Percentiles rank a stretch among this genome's conserved stretches.
phyloP scores from a whole-genome alignment of 2,113 vertebrate species.

The Perognathus longimembris region DNA sequence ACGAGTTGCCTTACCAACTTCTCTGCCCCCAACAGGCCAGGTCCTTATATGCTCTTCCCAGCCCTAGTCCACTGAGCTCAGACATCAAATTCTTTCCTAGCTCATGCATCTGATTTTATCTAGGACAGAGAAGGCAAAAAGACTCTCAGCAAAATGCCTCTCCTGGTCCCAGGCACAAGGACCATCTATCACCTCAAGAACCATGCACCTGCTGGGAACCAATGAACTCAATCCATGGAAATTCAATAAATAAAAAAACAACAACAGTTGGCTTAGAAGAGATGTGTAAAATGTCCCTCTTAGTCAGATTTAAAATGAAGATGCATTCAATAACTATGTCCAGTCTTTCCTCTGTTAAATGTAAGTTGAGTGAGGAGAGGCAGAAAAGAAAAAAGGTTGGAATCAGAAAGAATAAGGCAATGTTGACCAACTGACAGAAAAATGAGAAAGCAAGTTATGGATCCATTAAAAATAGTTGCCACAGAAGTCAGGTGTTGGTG shows the following conservation, averaged over 20 bases:
- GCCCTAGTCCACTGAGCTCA: neutral
- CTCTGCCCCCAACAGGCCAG: neutral
- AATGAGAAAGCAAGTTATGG: neutral
- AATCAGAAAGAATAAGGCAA: slow-evolving; percentile 40
- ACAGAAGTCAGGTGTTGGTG: neutral
- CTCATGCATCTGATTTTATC: neutral
- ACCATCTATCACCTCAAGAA: neutral
- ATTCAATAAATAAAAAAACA: neutral
- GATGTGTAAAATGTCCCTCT: neutral
- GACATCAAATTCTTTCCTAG: slow-evolving; percentile 5
- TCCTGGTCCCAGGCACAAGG: neutral
- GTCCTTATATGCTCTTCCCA: neutral
- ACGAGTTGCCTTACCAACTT: slow-evolving; percentile 47
- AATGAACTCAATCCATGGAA: neutral
- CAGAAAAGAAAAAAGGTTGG: neutral
- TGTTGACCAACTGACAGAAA: neutral
- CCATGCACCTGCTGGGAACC: neutral
- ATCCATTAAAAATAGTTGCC: slow-evolving; percentile 5
- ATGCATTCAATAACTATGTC: slow-evolving; percentile 29
- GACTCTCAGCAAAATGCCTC: neutral
- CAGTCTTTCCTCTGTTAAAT: neutral
- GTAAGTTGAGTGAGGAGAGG: neutral
- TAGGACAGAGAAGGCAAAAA: neutral
- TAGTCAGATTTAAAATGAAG: slow-evolving; percentile 48
- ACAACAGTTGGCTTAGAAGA: slow-evolving; percentile 3